A percentile compares a stretch with the other conserved stretches of the same genome.
Evolutionary conservation across 2,888 invertebrate species (phyloP).

Genomic region (Ormyrus labotus): DNA sequence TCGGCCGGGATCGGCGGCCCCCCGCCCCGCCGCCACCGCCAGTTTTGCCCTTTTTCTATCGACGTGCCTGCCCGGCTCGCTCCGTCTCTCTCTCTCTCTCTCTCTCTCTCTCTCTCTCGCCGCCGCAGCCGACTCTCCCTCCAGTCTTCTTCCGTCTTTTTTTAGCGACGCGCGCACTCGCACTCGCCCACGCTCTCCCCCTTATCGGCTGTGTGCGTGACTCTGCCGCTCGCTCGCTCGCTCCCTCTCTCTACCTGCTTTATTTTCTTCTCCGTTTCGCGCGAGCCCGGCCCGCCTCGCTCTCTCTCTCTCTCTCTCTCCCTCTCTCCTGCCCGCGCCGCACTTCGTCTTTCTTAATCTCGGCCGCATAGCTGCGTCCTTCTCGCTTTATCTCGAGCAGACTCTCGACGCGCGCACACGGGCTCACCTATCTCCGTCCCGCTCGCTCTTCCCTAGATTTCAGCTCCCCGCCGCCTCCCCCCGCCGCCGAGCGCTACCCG

Average conservation of each 20-base stretch:
- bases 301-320: neutral
- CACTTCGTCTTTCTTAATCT: neutral
- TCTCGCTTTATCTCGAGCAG: constrained; percentile 3
- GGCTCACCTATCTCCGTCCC: neutral
- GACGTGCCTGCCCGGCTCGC: constrained; percentile 30
- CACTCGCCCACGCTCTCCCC: constrained; percentile 37
- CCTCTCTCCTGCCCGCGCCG: neutral
- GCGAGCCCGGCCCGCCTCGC: constrained; percentile 6
- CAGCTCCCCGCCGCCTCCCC: neutral
- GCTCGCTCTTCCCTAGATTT: neutral
- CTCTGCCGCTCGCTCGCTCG: neutral
- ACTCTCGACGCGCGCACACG: neutral
- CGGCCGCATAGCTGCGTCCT: neutral
- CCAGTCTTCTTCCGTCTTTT: constrained; percentile 42
- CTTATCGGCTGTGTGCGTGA: constrained; percentile 11
- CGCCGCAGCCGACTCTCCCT: neutral
- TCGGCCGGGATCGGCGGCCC: constrained; percentile 37
- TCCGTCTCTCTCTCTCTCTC: neutral
- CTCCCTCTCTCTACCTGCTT: constrained; percentile 29
- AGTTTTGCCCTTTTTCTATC: constrained; percentile 37
- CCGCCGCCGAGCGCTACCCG: neutral
- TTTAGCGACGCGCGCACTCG: constrained; percentile 44
- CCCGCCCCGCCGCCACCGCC: constrained; percentile 4
- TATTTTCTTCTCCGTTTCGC: constrained; percentile 40
- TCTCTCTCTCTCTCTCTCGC: neutral